phyloP scores from a whole-genome alignment of 2,797 vertebrate species.

The Chanos chanos region DNA sequence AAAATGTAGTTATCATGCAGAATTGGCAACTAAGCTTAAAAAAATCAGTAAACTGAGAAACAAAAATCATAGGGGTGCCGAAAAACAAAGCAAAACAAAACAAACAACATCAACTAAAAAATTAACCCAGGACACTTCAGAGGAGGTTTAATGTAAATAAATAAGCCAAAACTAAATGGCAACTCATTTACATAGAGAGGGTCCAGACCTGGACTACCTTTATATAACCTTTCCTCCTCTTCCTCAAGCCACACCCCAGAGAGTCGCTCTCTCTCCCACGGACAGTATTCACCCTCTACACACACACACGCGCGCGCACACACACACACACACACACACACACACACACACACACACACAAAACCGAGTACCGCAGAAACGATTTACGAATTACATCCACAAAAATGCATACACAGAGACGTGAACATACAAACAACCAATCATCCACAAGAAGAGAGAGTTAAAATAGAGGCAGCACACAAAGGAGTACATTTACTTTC shows the following conservation, averaged over 20 bases:
- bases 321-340: conserved; percentile 62
- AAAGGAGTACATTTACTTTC: too few species aligned
- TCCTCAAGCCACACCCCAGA: conserved; percentile 81
- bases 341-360: conserved; percentile 35
- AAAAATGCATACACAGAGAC: background rate
- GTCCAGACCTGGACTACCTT: conserved; percentile 77
- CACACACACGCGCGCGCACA: conserved; percentile 70
- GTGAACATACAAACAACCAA: background rate
- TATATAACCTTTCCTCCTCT: conserved; percentile 76
- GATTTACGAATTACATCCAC: background rate
- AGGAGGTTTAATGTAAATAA: too few species aligned
- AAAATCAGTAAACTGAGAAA: too few species aligned
- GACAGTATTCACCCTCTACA: conserved; percentile 86
- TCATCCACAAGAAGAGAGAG: too few species aligned
- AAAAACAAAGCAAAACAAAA: too few species aligned
- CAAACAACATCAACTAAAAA: too few species aligned
- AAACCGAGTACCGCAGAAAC: background rate
- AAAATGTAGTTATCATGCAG: too few species aligned
- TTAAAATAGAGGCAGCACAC: too few species aligned
- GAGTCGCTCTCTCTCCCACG: conserved; percentile 78
- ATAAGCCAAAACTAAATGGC: background rate
- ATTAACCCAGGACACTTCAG: too few species aligned
- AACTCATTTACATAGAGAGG: conserved; percentile 1
- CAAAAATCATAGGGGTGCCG: too few species aligned
- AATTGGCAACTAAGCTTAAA: too few species aligned